phyloP scores from a whole-genome alignment of 2,797 vertebrate genomes.

The Linurgus olivaceus region DNA sequence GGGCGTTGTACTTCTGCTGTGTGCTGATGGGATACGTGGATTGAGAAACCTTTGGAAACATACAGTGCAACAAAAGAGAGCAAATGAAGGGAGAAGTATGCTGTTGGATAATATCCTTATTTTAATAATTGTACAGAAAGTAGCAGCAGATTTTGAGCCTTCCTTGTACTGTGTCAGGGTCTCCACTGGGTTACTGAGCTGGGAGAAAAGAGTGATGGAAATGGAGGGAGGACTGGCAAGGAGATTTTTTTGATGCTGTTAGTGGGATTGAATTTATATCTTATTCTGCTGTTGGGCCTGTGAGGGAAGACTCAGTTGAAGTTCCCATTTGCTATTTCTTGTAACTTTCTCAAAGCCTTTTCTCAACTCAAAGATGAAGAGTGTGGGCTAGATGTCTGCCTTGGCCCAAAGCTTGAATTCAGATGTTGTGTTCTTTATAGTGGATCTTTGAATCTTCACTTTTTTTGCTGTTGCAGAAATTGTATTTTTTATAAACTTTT shows the following conservation, averaged over 20 bases:
- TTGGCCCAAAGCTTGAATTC: background rate
- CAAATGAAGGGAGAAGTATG: background rate
- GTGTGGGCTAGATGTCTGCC: background rate
- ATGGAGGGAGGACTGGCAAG: background rate
- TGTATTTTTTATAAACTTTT: background rate
- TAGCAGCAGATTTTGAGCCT: background rate
- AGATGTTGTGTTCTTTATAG: background rate
- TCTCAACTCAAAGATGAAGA: background rate
- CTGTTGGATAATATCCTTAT: background rate
- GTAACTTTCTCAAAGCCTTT: background rate
- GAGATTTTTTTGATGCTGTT: background rate
- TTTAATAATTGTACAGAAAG: background rate
- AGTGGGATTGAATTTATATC: background rate
- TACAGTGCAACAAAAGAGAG: background rate
- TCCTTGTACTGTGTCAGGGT: background rate
- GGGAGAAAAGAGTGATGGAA: background rate
- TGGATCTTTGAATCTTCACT: background rate
- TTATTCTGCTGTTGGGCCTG: background rate
- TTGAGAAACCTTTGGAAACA: background rate
- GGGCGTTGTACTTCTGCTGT: background rate
- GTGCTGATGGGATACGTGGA: background rate
- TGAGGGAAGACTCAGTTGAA: rapidly evolving
- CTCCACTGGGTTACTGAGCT: background rate
- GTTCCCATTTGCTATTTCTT: background rate
- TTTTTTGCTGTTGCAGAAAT: background rate